phyloP scores from a whole-genome alignment of 2,113 vertebrate genomes.

The Oryzias melastigma region DNA sequence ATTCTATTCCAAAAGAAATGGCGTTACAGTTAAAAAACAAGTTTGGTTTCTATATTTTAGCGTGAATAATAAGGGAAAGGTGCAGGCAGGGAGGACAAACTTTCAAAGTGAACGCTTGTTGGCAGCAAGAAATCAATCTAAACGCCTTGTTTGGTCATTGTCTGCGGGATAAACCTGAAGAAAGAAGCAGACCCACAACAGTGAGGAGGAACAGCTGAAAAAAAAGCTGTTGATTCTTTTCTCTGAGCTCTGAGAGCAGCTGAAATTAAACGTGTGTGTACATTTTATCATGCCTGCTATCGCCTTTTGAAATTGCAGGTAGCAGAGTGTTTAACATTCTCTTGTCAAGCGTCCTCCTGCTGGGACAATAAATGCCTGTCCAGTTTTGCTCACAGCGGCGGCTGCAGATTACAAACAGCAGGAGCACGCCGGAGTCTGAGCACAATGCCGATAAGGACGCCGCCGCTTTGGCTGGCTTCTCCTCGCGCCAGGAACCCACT shows the following conservation, averaged over 20 bases:
- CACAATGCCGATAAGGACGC: constrained; percentile 93
- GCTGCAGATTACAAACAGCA: constrained; percentile 98
- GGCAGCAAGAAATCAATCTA: too few relatives aligned
- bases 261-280: constrained; percentile 77
- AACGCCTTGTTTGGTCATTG: too few relatives aligned
- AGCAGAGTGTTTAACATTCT: constrained; percentile 91
- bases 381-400: constrained; percentile 95
- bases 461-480: constrained; percentile 87
- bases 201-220: too few relatives aligned
- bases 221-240: too few relatives aligned
- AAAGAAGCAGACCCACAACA: too few relatives aligned
- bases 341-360: constrained; percentile 91
- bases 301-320: constrained; percentile 89
- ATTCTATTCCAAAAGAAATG: too few relatives aligned
- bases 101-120: too few relatives aligned
- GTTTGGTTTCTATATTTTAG: too few relatives aligned
- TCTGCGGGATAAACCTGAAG: too few relatives aligned
- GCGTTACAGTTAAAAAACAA: too few relatives aligned
- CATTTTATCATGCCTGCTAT: constrained; percentile 85
- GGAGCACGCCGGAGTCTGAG: constrained; percentile 86
- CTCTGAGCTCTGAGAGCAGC: neutral
- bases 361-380: constrained; percentile 98
- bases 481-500: constrained; percentile 89
- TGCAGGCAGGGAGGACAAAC: too few relatives aligned
- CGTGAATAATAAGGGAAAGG: too few relatives aligned